phyloP scores from a whole-genome alignment of 2,888 invertebrate genomes.

The Laspeyria flexula region DNA sequence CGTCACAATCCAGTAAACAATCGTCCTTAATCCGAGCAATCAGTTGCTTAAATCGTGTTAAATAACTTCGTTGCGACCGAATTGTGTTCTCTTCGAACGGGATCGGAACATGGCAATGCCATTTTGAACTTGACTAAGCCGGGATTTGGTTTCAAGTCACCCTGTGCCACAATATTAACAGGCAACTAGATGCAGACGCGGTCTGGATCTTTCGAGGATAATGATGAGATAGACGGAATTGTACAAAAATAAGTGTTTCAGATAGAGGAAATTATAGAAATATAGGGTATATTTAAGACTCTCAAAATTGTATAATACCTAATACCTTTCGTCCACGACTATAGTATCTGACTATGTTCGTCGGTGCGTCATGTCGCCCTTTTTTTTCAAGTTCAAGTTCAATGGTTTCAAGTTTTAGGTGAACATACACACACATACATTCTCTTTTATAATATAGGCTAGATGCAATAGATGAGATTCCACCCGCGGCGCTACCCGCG shows the following conservation, averaged over 20 bases:
- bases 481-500: too few relatives aligned
- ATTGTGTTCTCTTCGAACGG: slow-evolving; percentile 19
- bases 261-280: too few relatives aligned
- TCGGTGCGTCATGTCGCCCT: too few relatives aligned
- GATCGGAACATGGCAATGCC: slow-evolving; percentile 44
- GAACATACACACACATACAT: too few relatives aligned
- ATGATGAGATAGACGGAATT: background rate
- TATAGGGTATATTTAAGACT: too few relatives aligned
- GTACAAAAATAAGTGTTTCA: background rate
- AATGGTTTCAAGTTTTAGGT: too few relatives aligned
- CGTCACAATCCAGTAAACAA: slow-evolving; percentile 14
- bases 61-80: slow-evolving; percentile 28
- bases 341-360: too few relatives aligned
- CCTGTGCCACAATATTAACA: slow-evolving; percentile 26
- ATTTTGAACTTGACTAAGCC: slow-evolving; percentile 50
- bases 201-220: background rate
- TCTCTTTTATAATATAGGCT: too few relatives aligned
- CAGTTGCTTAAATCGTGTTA: slow-evolving; percentile 33
- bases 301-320: too few relatives aligned
- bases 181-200: slow-evolving; percentile 17
- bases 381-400: too few relatives aligned
- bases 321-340: too few relatives aligned
- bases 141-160: slow-evolving; percentile 32
- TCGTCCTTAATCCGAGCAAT: slow-evolving; percentile 34
- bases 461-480: too few relatives aligned